Evolutionary conservation across 2,113 vertebrate genomes (phyloP), one percentile per base, ranked within the genome.

Genomic region (Potamarius usumacintae): DNA sequence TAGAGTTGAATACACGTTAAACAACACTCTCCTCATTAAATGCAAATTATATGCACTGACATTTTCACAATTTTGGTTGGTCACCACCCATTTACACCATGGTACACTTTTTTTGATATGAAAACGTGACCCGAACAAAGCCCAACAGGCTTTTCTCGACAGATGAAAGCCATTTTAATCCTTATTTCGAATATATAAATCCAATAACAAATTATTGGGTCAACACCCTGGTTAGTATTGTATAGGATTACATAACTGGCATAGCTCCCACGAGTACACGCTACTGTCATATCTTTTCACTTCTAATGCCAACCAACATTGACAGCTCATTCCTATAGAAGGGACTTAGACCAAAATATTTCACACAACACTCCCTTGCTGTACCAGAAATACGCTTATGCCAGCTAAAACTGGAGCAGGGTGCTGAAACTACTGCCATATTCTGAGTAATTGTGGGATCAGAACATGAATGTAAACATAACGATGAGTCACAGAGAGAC

Each of bases 401-500:
- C 0, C n/a, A 57, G 17, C 27, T 55, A 14, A 30, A 85, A 85
- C 25, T 67, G 14, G 25, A 7, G 6, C 1, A 9, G 6, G 18
- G 4, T 50, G 18, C 48, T 79, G 60, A 58, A 77, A n/a, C 80
- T 42, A 60, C 5, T n/a, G 52, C 25, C n/a, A 74, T 52, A 69
- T 53, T 55, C 20, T 5, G 48, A 77, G 85, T 80, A 42, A 69
- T n/a, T 5, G 5, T 69, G 30, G 18, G 52, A 86, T 27, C 30
- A 30, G 25, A 76, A 62, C 2, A 42, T 76, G 20, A 50, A 83
- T 50, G 42, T 30, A 72, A 87, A 76, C 5, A 82, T 50, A 20
- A 2, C 8, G 8, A 62, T 83, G 79, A 87, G 69, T 87, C 86
- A 87, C 60, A 63, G 17, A 55, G 72, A 71, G 76, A 81, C 20